phyloP scores from a whole-genome alignment of 2,888 invertebrate species.

The Zonitis immaculata region DNA sequence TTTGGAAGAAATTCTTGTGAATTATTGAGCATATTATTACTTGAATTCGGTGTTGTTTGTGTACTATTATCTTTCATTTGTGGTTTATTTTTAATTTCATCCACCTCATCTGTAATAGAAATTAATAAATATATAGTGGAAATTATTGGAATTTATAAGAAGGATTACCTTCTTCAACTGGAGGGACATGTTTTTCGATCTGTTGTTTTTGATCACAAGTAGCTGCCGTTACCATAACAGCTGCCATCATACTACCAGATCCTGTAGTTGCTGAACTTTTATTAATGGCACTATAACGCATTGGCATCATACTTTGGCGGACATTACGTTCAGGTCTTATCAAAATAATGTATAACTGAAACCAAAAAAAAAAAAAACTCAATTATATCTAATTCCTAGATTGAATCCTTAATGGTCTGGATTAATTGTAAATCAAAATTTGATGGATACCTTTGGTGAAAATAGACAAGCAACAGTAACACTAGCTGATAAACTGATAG shows the following conservation, averaged over 20 bases:
- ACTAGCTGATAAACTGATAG: conserved; percentile 89
- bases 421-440: too few relatives aligned
- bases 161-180: conserved; percentile 38
- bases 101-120: conserved; percentile 14
- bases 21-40: conserved; percentile 30
- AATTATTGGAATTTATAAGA: background rate
- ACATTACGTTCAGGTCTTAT: conserved; percentile 86
- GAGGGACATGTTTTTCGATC: conserved; percentile 58
- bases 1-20: conserved; percentile 39
- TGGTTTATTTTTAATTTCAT: conserved; percentile 29
- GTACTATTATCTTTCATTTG: conserved; percentile 43
- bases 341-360: conserved; percentile 83
- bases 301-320: conserved; percentile 81
- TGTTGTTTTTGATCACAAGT: conserved; percentile 65
- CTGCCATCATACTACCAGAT: conserved; percentile 64
- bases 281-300: conserved; percentile 59
- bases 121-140: too few relatives aligned
- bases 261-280: conserved; percentile 58
- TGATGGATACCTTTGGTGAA: conserved; percentile 80
- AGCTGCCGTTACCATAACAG: conserved; percentile 62
- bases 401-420: too few relatives aligned
- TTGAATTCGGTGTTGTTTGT: conserved; percentile 40
- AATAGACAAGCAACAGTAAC: conserved; percentile 92
- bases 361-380: conserved; percentile 15
- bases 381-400: too few relatives aligned